Evolutionary conservation across 2,113 vertebrate species (phyloP).

Genomic region (Pardalotus punctatus): DNA sequence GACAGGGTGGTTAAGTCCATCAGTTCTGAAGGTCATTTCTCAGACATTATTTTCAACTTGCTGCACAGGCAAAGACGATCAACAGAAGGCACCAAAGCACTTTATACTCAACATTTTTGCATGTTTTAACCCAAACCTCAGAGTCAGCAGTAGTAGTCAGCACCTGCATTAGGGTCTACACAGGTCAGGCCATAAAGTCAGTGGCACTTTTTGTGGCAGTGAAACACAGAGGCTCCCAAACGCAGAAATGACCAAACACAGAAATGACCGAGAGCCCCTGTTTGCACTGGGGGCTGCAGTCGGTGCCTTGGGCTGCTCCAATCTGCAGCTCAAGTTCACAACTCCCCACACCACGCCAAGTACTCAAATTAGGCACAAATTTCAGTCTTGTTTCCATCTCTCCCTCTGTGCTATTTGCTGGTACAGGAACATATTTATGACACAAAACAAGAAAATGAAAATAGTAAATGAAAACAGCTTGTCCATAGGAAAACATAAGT

Average conservation of each 20-base stretch:
- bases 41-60: background rate
- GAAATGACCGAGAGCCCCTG: background rate
- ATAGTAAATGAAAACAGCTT: background rate
- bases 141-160: background rate
- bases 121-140: background rate
- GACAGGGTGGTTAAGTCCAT: background rate
- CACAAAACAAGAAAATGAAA: background rate
- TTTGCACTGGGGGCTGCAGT: accelerated
- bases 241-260: background rate
- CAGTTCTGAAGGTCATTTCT: background rate
- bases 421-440: background rate
- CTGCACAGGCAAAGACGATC: background rate
- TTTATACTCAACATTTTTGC: background rate
- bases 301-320: background rate
- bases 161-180: background rate
- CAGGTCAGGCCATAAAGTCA: background rate
- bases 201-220: background rate
- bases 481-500: background rate
- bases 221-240: background rate
- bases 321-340: background rate
- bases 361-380: background rate
- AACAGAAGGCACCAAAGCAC: background rate
- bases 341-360: accelerated
- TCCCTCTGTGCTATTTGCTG: background rate
- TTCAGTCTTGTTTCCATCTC: background rate